Base-by-base conservation (phyloP, 2,888 invertebrate species). In the Pseudolycoriella hygida region DNA sequence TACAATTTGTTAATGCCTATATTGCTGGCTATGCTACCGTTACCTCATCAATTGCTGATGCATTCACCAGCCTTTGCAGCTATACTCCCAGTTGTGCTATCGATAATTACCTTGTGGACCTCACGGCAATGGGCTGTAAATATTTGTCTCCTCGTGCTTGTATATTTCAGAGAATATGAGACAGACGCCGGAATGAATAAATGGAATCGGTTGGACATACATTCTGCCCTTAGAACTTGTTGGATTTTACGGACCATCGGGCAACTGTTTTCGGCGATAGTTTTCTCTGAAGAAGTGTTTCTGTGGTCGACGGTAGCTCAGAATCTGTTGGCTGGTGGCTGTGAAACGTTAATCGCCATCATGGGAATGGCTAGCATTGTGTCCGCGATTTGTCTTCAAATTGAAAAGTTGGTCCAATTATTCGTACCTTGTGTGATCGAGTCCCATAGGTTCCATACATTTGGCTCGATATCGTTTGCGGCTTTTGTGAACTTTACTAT, bases 401-500 rank as follows among this genome's bases (percentile, higher is more conserved):
- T 92, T 53, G 90, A 89, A 20, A 77, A 81, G 56, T 77, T 85
- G 61, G 87, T 92, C 67, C 88, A 90, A 58, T 85, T 86, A 80
- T 79, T 90, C 50, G 66, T 94, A 31, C 67, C 89, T 45, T 83
- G 85, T 8, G 79, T 79, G 51, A n/a, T n/a, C n/a, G 88, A 90
- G 54, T 84, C 84, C 51, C 89, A 88, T 50, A 85, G 86, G 53
- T 92, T 90, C 59, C 86, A 85, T 57, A 88, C 86, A 50, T 84
- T 94, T 56, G 94, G 93, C 6, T 89, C 90, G 0, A 87, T 94
- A 5, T 89, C 93, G 0, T n/a, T n/a, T n/a, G 93, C 93, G 0
- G 87, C 70, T 96, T 17, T 94, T 96, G 61, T 90, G 92, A 58
- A 85, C 93, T 52, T 67, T 93, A 18, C 92, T 0, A 61, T 93